Base-by-base conservation (phyloP, 1,140 invertebrate species). In the Alviniconcha marisindica region DNA sequence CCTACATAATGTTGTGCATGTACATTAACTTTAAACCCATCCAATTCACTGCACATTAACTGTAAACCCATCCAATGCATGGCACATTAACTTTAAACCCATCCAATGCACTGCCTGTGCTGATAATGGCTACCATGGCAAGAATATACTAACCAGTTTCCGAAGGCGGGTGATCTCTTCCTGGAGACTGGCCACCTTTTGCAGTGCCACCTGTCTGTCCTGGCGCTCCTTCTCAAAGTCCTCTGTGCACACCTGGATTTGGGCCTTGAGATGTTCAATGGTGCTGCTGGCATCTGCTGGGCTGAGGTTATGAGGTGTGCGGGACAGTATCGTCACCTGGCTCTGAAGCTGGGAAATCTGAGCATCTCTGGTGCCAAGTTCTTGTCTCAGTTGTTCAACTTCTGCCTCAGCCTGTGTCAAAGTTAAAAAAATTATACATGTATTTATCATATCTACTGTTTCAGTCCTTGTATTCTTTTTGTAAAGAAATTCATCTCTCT, bases 191-290 rank as follows among this genome's bases (percentile, higher is more conserved):
- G 66, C 36, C 12, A 73, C 60, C 48, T 73, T 83, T 24, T 83
- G 76, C 10, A 90, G 86, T 12, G 90, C 91, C 56, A 88, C 87
- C 82, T 89, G 90, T 44, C 90, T 56, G 77, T 92, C 91, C 42
- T 86, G 86, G 60, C 91, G 85, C 77, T 92, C 91, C 5, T 87
- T 89, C 63, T 91, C 89, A 80, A 92, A 92, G 83, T 92, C 91
- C 84, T 92, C 91, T 12, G 91, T 91, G 84, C 89, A 92, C 31
- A 92, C 90, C 54, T 91, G 90, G n/a, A 92, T 90, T 79, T 92
- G 91, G 14, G 90, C 88, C 76, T 90, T 92, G 5, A 92, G 82
- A 28, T 89, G 89, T 28, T 87, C 86, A 1, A 91, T 86, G 0
- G 87, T 89, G 60, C 89, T 89, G 0, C 76, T 51, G 54, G 88